Evolutionary conservation across 1,140 invertebrate genomes (phyloP).

Genomic region (Formica selysi): DNA sequence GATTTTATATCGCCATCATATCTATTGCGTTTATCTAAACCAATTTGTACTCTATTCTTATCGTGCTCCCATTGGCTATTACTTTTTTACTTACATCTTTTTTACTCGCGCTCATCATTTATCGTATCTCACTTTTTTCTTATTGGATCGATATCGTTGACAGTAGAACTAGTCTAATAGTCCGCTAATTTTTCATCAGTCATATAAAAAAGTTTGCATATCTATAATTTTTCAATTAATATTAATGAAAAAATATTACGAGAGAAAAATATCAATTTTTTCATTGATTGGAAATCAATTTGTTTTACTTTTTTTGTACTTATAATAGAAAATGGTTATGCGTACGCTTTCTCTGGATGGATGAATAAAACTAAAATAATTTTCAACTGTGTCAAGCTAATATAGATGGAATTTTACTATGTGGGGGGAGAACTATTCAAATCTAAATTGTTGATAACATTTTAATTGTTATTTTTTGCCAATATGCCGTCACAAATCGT

Average conservation of each 20-base stretch:
- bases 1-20: slow-evolving; percentile 78
- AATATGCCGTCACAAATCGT: not conserved
- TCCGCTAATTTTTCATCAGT: not conserved
- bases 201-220: not conserved
- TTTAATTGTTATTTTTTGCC: slow-evolving; percentile 10
- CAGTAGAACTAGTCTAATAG: slow-evolving; percentile 7
- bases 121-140: not conserved
- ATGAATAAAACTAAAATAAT: not conserved
- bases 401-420: not conserved
- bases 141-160: slow-evolving; percentile 40
- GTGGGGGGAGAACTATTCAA: not conserved
- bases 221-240: not conserved
- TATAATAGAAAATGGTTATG: not conserved
- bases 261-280: not conserved
- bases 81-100: slow-evolving; percentile 36
- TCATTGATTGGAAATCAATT: not conserved
- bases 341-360: not conserved
- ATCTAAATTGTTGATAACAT: slow-evolving; percentile 14
- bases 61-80: slow-evolving; percentile 60
- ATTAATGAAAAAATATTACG: not conserved
- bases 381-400: not conserved
- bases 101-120: not conserved
- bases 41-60: slow-evolving; percentile 70
- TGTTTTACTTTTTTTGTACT: not conserved
- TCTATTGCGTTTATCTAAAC: slow-evolving; percentile 77